Base-by-base conservation (phyloP, 2,888 invertebrate species). In the Charanyca ferruginea region DNA sequence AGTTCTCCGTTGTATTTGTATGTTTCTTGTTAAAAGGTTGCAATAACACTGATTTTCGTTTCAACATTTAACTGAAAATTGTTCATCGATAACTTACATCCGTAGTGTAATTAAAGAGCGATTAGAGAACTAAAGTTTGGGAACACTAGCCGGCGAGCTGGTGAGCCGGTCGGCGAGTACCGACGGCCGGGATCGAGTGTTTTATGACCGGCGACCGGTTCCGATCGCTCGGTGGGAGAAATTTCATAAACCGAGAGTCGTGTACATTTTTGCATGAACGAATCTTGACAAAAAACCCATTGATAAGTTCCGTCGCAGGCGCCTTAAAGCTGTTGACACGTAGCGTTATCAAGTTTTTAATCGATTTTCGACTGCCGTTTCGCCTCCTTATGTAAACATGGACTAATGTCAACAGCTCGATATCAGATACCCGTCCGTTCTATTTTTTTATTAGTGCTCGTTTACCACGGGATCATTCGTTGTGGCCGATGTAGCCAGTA, bases 341-440 rank as follows among this genome's bases (percentile, higher is more conserved):
- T 85, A 77, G 47, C 84, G 87, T 94, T 94, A 94, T 94, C 94
- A 82, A 79, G 79, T 76, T 87, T 87, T 88, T 94, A 94, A 94
- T 94, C 94, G 91, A 90, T 87, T 92, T 91, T 91, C 86, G 94
- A 94, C 94, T 95, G 94, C 95, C 95, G 95, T 94, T 94, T 94
- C 90, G 94, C 91, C 93, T 92, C 89, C 90, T 89, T 95, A 89
- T 85, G 94, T 93, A 91, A 94, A 95, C 92, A 94, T 85, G 78
- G 88, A 89, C 90, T 86, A 89, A 90, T 91, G 94, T 95, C 94
- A 94, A 95, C 89, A 94, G 83, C 86, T 89, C 88, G 86, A 87
- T 94, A 94, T 93, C 94, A 87, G 94, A 93, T 94, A 94, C 87
- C 90, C 84, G 86, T 84, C 87, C 90, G 90, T 91, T 90, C 85